Evolutionary conservation across 64 coral and sea anemone species (phyloP), one percentile per base, ranked within the genome.

Genomic region (Anthopleura sola): DNA sequence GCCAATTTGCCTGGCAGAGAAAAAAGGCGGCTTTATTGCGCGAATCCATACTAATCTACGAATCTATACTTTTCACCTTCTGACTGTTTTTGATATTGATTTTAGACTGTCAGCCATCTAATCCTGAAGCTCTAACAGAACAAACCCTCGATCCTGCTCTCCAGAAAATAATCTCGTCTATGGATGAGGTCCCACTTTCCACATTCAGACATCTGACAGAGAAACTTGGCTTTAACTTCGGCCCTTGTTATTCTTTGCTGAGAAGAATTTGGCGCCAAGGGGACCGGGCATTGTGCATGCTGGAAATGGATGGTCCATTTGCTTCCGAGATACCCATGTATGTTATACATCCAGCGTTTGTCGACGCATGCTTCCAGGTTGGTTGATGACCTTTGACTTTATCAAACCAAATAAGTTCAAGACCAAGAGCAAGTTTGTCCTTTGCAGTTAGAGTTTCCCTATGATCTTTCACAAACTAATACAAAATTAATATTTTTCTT

Each of bases 161-260:
- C 15, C 16, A 33, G 74, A 39, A 76, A 37, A 76, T 36, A 23
- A 89, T 90, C 33, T 84, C 60, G 14, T 47, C 58, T 75, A 93
- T 93, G 92, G 56, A 49, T 26, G 82, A 88, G 76, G 57, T 89
- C 6, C 82, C 87, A 48, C 58, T 93, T 8, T 55, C 82, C 32
- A 68, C 49, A 34, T 89, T 93, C 24, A 66, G 84, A 86, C 82
- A 58, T 31, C 64, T 93, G 57, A 93, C 87, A 28, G 84, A 86
- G 64, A 81, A 55, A 7, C 86, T 82, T 68, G 92, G 92, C 28
- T 93, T 89, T 74, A 40, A 88, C 74, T 93, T 89, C 83, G 92
- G 92, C 48, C 92, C 87, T 33, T 82, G 55, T 21, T 93, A 81
- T 56, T 93, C 87, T 13, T 74, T 86, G 57, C 53, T 93, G 2